Conservation (phyloP, 2,797 vertebrate species). For the Sciurus carolinensis region DNA sequence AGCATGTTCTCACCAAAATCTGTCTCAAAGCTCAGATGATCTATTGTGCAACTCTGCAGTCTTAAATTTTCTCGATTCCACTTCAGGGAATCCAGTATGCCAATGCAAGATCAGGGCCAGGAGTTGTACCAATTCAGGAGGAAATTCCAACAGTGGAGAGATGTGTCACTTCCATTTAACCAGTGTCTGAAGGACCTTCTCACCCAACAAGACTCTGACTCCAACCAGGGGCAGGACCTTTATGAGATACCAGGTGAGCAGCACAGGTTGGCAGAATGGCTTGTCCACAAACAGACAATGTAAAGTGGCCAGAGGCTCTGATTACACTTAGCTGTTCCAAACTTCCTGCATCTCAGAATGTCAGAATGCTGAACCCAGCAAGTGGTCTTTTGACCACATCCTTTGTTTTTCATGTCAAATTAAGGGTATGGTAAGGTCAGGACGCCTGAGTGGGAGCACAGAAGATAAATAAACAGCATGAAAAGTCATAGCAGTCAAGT, state of each 20-base stretch:
- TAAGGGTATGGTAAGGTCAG: neutral
- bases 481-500: neutral
- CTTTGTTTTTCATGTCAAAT: neutral
- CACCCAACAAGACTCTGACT: neutral
- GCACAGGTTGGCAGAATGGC: rapidly evolving
- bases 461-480: neutral
- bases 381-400: too few relatives aligned
- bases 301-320: neutral
- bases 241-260: neutral
- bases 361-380: neutral
- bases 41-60: neutral
- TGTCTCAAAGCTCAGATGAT: neutral
- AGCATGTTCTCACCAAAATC: neutral
- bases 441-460: neutral
- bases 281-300: neutral
- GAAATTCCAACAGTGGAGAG: neutral
- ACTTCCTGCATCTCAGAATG: neutral
- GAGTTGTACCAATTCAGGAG: neutral
- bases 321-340: too few relatives aligned
- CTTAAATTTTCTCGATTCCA: neutral
- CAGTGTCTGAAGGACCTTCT: neutral
- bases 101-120: neutral
- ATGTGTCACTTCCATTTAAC: neutral
- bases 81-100: neutral
- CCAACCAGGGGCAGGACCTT: neutral